Evolutionary conservation across 92 coral and sea anemone species (phyloP), one percentile per base, ranked within the genome.

Genomic region (Zoanthus gigantus): DNA sequence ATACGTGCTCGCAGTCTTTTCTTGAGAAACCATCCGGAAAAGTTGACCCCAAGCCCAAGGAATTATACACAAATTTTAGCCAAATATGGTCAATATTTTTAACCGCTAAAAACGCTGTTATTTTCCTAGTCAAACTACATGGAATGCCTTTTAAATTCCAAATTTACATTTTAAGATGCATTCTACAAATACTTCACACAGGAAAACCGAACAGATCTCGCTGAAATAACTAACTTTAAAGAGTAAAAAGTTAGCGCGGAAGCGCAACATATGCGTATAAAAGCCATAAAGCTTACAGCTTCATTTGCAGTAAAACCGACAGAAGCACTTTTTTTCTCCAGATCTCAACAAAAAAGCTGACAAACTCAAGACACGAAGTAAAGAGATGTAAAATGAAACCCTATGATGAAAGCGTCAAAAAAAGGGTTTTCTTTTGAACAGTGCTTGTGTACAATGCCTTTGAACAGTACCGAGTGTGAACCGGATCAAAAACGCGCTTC

Each of bases 61-160:
- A 11, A 66, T 65, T 44, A 18, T 60, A 30, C 74, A 48, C 85
- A 46, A 81, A 45, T 63, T 81, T 66, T 81, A n/a, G 66, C 85
- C 85, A 65, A 18, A 81, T 81, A 81, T 74, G 85, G 85, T 81
- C 85, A 81, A 16, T 23, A 23, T 17, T 46, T 47, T 81, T 81
- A 68, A 23, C 74, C 74, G 63, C 6, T 28, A 14, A 80, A 80
- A 61, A 57, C 68, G 74, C 71, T 46, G 56, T 17, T 34, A 66
- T 81, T 45, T 81, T 73, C 75, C 46, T 46, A 29, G 46, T 69
- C 18, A 81, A n/a, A 45, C 85, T 81, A 37, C 61, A 44, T 65
- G 74, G 30, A 46, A 68, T 81, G 47, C 32, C 23, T 46, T 23
- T 37, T 42, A 13, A 45, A 45, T 12, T 46, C n/a, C 16, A 81